A percentile compares a stretch with the other conserved stretches of the same genome.
These are phyloP conservation scores for human (Homo sapiens) DNA, from an alignment of 2,113 vertebrate genomes.

Conservation along the genomic window GRCh38 chr16:48497001-48497500, in stretches of 20 bases:
- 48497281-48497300: slow-evolving; percentile 96
- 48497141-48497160: slow-evolving; percentile 95
- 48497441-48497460: slow-evolving; percentile 99
- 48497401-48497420: slow-evolving; percentile 95
- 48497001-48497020: slow-evolving; percentile 92
- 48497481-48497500: slow-evolving; percentile 94
- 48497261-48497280: slow-evolving; percentile 98
- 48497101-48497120: slow-evolving; percentile 88
- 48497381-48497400: slow-evolving; percentile 90
- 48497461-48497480: slow-evolving; percentile 99
- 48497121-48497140: slow-evolving; percentile 93
- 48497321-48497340: slow-evolving; percentile 98
- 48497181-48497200: slow-evolving; percentile 91
- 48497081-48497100: slow-evolving; percentile 92
- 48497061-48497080: slow-evolving; percentile 97
- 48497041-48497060: slow-evolving; percentile 96
- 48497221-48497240: slow-evolving; percentile 95
- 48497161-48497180: slow-evolving; percentile 90
- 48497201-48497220: slow-evolving; percentile 93
- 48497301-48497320: slow-evolving; percentile 93
- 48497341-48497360: slow-evolving; percentile 96
- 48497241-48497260: slow-evolving; percentile 98
- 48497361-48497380: slow-evolving; percentile 95
- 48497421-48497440: slow-evolving; percentile 99
- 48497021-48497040: slow-evolving; percentile 95